Evolutionary conservation across 2,113 vertebrate genomes (phyloP).

Genomic region (Phoxinus phoxinus): DNA sequence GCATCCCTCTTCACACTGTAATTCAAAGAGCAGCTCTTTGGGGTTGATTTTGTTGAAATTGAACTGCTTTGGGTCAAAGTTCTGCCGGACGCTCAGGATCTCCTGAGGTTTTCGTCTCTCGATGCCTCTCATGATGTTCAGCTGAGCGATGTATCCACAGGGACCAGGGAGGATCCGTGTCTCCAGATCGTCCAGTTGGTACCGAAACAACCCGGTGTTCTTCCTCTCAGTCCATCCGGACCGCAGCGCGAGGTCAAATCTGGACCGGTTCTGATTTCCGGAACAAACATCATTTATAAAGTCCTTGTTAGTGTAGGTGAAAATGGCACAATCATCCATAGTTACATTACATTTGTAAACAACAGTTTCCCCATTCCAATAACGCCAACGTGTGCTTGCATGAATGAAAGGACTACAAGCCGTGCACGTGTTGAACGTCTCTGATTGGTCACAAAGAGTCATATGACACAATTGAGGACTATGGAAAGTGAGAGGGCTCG

Average conservation of each 20-base stretch:
- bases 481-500: background rate
- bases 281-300: constrained; percentile 61
- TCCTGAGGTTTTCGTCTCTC: constrained; percentile 86
- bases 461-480: background rate
- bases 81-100: constrained; percentile 81
- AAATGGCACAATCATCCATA: constrained; percentile 64
- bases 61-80: constrained; percentile 81
- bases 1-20: constrained; percentile 54
- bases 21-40: constrained; percentile 82
- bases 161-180: constrained; percentile 82
- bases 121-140: constrained; percentile 81
- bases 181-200: constrained; percentile 78
- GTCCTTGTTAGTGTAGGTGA: constrained; percentile 78
- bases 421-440: background rate
- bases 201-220: constrained; percentile 84
- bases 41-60: constrained; percentile 84
- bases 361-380: too few relatives aligned
- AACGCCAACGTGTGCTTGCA: background rate
- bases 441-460: constrained; percentile 16
- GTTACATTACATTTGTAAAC: background rate
- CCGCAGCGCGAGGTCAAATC: constrained; percentile 79
- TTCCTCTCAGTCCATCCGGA: constrained; percentile 81
- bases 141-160: constrained; percentile 80
- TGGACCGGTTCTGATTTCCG: constrained; percentile 53
- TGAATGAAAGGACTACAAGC: background rate